phyloP scores from a whole-genome alignment of 2,888 invertebrate species.

The Drosophila paracracens region DNA sequence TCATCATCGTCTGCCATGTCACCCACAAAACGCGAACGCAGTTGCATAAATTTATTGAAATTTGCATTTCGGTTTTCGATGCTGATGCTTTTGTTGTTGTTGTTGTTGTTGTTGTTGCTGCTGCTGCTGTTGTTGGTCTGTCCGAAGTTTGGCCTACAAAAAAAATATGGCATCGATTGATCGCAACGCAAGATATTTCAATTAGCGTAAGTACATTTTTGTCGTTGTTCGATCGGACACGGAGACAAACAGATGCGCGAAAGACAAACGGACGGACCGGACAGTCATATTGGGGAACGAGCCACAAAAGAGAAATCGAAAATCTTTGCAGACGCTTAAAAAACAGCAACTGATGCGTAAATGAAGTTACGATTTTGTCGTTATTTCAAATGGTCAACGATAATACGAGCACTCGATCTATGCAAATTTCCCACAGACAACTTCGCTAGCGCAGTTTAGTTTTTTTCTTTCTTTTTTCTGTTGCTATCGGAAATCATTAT shows the following conservation, averaged over 20 bases:
- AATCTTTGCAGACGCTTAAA: slow-evolving; percentile 36
- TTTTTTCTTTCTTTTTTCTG: neutral
- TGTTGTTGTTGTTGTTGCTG: slow-evolving; percentile 4
- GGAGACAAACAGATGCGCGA: slow-evolving; percentile 19
- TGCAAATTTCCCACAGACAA: slow-evolving; percentile 39
- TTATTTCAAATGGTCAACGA: slow-evolving; percentile 39
- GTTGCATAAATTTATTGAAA: slow-evolving; percentile 81
- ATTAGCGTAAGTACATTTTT: slow-evolving; percentile 82
- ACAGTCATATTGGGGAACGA: slow-evolving; percentile 30
- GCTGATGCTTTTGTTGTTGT: slow-evolving; percentile 35
- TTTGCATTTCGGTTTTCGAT: slow-evolving; percentile 74
- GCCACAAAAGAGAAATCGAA: slow-evolving; percentile 70
- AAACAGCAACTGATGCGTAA: slow-evolving; percentile 52
- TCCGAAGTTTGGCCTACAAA: slow-evolving; percentile 73
- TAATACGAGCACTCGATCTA: slow-evolving; percentile 39
- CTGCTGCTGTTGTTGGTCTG: slow-evolving; percentile 24
- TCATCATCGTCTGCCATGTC: slow-evolving; percentile 66
- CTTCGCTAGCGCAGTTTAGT: slow-evolving; percentile 16
- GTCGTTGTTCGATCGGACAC: slow-evolving; percentile 61
- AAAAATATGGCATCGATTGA: slow-evolving; percentile 80
- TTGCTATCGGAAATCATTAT: neutral
- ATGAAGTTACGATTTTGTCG: slow-evolving; percentile 48
- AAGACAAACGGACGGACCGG: slow-evolving; percentile 39
- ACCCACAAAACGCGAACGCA: slow-evolving; percentile 72
- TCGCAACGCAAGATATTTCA: slow-evolving; percentile 81